Conservation (phyloP, 1,140 invertebrate genomes). For the Caenorhabditis tropicalis region DNA sequence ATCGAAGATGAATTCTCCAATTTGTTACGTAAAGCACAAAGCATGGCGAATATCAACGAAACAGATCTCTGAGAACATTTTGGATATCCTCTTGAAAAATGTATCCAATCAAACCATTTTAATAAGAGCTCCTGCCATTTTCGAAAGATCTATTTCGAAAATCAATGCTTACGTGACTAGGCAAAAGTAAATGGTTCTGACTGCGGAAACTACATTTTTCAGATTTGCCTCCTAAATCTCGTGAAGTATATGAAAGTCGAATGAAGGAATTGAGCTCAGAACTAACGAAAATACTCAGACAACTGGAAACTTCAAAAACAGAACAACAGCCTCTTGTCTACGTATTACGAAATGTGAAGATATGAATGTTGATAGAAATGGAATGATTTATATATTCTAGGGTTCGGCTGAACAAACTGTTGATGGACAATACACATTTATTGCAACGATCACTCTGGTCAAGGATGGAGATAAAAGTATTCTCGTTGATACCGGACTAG, state of each 20-base stretch:
- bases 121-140: too few species aligned
- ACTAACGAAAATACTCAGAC: constrained; percentile 48
- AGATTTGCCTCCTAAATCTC: constrained; percentile 43
- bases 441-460: constrained; percentile 69
- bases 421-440: constrained; percentile 63
- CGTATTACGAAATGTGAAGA: constrained; percentile 47
- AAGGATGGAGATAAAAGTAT: constrained; percentile 65
- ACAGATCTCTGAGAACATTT: neutral
- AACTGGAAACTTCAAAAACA: constrained; percentile 55
- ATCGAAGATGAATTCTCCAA: neutral
- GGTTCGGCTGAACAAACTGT: constrained; percentile 66
- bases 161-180: too few species aligned
- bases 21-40: constrained; percentile 15
- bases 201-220: neutral
- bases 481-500: constrained; percentile 67
- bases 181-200: too few species aligned
- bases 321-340: constrained; percentile 47
- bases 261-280: constrained; percentile 55
- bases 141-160: too few species aligned
- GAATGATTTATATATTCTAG: constrained; percentile 45
- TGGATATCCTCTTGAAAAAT: neutral
- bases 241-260: constrained; percentile 53
- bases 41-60: neutral
- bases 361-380: neutral
- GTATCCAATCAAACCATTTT: too few species aligned